Evolutionary conservation across 2,797 vertebrate genomes (phyloP).

Genomic region (Oceanodroma leucorhoa): DNA sequence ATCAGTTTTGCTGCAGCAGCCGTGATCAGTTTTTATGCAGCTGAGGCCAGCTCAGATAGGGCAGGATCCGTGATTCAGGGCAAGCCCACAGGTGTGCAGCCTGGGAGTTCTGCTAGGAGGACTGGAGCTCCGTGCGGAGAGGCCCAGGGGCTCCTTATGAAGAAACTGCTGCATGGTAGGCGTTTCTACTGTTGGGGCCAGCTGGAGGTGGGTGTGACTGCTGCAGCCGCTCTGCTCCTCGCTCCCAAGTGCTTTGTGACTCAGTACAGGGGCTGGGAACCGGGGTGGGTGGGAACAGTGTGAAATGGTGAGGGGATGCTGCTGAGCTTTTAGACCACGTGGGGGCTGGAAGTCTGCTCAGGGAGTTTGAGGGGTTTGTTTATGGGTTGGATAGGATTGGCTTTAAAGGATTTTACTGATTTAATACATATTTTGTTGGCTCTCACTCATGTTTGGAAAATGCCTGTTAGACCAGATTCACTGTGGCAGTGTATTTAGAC

Average conservation of each 20-base stretch:
- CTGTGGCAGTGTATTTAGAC: background rate
- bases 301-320: background rate
- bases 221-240: background rate
- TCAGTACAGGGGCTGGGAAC: background rate
- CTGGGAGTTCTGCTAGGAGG: background rate
- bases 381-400: background rate
- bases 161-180: accelerated
- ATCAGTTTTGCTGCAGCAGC: background rate
- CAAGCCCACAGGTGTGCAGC: background rate
- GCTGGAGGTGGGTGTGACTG: constrained; percentile 2
- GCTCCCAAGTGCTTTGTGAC: background rate
- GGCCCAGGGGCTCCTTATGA: background rate
- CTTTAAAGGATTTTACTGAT: background rate
- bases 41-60: background rate
- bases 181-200: background rate
- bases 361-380: background rate
- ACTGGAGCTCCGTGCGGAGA: accelerated
- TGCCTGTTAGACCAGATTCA: background rate
- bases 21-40: accelerated
- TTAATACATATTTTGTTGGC: background rate
- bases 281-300: background rate
- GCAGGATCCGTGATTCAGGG: background rate
- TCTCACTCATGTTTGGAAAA: background rate
- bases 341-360: background rate
- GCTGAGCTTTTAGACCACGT: background rate